phyloP scores from a whole-genome alignment of 1,140 invertebrate species.

The Drosophila auraria region DNA sequence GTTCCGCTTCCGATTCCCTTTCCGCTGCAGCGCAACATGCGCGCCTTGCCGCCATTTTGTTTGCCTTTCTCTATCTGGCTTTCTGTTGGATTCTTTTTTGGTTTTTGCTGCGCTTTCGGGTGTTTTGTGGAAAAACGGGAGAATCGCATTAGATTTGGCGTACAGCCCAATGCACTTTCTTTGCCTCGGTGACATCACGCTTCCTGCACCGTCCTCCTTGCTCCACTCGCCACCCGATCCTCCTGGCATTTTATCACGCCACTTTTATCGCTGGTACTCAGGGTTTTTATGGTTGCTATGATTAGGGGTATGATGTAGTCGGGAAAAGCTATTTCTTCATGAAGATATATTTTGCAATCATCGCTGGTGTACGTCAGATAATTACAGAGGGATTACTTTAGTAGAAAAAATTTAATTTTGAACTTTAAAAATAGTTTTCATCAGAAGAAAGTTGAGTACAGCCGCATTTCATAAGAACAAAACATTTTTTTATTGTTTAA shows the following conservation, averaged over 20 bases:
- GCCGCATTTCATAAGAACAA: too few relatives aligned
- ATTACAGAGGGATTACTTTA: background rate
- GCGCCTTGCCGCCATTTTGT: constrained; percentile 72
- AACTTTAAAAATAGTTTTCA: too few relatives aligned
- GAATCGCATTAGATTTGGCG: constrained; percentile 84
- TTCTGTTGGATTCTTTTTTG: constrained; percentile 21
- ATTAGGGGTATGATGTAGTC: background rate
- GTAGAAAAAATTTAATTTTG: too few relatives aligned
- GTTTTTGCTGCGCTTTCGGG: constrained; percentile 38
- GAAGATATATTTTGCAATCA: too few relatives aligned
- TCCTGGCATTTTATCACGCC: constrained; percentile 43
- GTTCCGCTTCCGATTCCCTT: constrained; percentile 53
- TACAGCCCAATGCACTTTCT: constrained; percentile 79
- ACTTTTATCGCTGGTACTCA: constrained; percentile 47
- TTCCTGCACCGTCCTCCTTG: background rate
- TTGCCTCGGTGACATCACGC: constrained; percentile 11
- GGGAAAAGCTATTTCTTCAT: background rate
- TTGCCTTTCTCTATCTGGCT: constrained; percentile 35
- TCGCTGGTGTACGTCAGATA: background rate
- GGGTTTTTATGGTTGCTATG: background rate
- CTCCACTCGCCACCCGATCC: background rate
- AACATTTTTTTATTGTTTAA: too few relatives aligned
- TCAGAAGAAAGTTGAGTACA: too few relatives aligned
- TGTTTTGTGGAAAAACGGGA: constrained; percentile 66
- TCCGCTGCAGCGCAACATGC: constrained; percentile 66